Evolutionary conservation across 2,888 invertebrate species (phyloP), one percentile per base, ranked within the genome.

Genomic region (Galeopsomyia nigrocyanea): DNA sequence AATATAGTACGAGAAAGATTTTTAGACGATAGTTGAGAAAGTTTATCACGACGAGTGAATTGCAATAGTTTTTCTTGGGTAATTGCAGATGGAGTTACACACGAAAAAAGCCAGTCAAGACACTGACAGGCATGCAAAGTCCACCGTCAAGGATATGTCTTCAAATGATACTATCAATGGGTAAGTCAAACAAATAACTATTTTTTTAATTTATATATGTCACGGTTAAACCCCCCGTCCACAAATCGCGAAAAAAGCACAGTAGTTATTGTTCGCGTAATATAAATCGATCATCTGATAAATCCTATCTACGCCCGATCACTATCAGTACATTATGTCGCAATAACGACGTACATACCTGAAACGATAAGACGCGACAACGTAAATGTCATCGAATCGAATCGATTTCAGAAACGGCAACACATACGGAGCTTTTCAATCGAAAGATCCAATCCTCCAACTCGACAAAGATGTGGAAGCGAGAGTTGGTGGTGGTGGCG

Each of bases 361-460:
- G n/a, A n/a, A n/a, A n/a, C n/a, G n/a, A n/a, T n/a, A n/a, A n/a
- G 26, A 5, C 26, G 26, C 26, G 26, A n/a, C 26, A 2, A 26
- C 26, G 3, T 26, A 57, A 31, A n/a, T 58, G 9, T 19, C 16
- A 57, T 57, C n/a, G 0, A 58, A 10, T 39, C 39, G 39, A 31
- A 31, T 14, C 17, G 61, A 3, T 46, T 61, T 3, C 58, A 75
- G 72, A 47, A 84, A 83, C 77, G 81, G 82, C 39, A 82, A 80
- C 31, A 79, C 79, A 67, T 86, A 84, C 77, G 87, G 87, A 77
- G 87, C 87, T 68, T 88, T 88, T 76, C 88, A 89, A 80, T 88
- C 89, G 1, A 89, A 89, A 65, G 89, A 89, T 74, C 86, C 89
- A 74, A 86, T 89, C 81, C 79, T 90, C 79, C 49, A 87, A 80